Evolutionary conservation across 1,140 invertebrate genomes (phyloP), one percentile per base, ranked within the genome.

Genomic region (Luehdorfia chinensis): DNA sequence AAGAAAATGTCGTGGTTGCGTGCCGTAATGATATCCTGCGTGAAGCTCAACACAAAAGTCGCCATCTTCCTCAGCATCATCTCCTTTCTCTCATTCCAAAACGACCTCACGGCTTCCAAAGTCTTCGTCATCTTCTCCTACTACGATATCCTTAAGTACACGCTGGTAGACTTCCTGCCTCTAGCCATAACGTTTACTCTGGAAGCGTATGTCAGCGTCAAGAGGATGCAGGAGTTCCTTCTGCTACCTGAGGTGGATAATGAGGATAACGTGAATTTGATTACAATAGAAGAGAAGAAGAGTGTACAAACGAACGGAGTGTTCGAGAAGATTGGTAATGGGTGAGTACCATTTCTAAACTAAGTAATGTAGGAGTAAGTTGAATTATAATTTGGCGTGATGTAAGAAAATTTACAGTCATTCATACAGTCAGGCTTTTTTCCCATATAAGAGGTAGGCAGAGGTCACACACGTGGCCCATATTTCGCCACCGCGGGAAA

Each of bases 11-110:
- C 91, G 0, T 90, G 91, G 59, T 89, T 94, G 0, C 84, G 91
- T 50, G 92, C 91, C 5, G 71, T 93, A 1, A 90, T 91, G 49
- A 84, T 92, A 58, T 91, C 90, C 0, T 91, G 91, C 56, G 89
- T 90, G 4, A 81, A 84, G 58, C 50, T 94, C 51, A 92, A 92
- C 43, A 91, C 93, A 0, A 93, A 94, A 66, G 70, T 95, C 0
- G 92, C 94, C 0, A 88, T 95, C 0, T 94, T 95, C 50, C 71
- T 94, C 0, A 93, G 92, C 0, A 90, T 97, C 21, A 70, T 95
- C 8, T 89, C 91, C 0, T 95, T 92, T 59, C 89, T 95, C 5
- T 84, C 93, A 0, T 76, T 90, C 4, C 90, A 89, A 1, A 85
- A 90, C 47, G 74, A 89, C 41, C 84, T 94, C 2, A 93, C 90